Evolutionary conservation across 2,888 invertebrate species (phyloP), one percentile per base, ranked within the genome.

Genomic region (Leptinotarsa juncta): DNA sequence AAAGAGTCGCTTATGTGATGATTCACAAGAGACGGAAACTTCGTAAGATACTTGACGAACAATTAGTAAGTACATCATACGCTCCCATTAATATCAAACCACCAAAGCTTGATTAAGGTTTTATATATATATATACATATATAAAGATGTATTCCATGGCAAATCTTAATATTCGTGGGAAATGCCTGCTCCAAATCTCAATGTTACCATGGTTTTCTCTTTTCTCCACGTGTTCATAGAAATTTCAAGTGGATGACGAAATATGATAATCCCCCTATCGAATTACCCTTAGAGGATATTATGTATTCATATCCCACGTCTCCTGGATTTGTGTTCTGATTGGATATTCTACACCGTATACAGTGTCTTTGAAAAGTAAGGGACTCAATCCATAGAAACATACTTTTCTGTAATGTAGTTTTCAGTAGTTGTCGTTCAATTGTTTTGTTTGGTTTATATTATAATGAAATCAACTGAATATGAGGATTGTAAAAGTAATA

Each of bases 161-260:
- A 23, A 23, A 57, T 57, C 20, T 23, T 57, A 23, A 57, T 57
- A 20, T 57, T 3, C 57, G 57, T 57, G 57, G 57, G 57, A 57
- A 57, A 14, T 23, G 15, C 20, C 14, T 23, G 14, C 57, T 23
- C 23, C 20, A 57, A 57, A 57, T 23, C 57, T 20, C 14, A 20
- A 20, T 4, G 57, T 57, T 57, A 12, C 57, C 23, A 57, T 57
- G 57, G 57, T 57, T 57, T 23, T 14, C 57, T 23, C 20, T 14
- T 57, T 57, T 57, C 20, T 15, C 20, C 57, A 57, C 57, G 57
- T 57, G 57, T 23, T 57, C 57, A 23, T 20, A 57, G 57, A 20
- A 57, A 57, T 20, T 57, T 57, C 14, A 15, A 57, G 57, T 57
- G 57, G 57, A 57, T 57, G 23, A 57, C 57, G 57, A 23, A 57